Evolutionary conservation across 2,888 invertebrate genomes (phyloP), one percentile per base, ranked within the genome.

Genomic region (Corbicula japonica): DNA sequence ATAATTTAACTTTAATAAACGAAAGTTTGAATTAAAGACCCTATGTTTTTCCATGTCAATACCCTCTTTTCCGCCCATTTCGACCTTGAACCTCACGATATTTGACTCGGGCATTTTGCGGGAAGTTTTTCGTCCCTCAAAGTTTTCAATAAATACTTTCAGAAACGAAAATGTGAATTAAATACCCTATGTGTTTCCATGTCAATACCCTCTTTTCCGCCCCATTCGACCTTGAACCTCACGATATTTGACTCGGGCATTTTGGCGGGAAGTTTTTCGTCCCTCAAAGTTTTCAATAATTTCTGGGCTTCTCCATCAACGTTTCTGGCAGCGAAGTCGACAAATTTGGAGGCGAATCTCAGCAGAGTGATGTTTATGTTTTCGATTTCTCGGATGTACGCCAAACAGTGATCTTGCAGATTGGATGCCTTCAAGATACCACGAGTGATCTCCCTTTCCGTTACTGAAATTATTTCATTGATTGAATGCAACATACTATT

Each of bases 401-500:
- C 98, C 52, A 99, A 94, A 89, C 98, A 98, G 93, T 99, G 98
- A 91, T 98, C 98, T 92, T 97, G 97, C 0, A 98, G 98, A 91
- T 98, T 98, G 91, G 97, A 97, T 0, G 98, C 98, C 90, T 96
- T 97, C 23, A 99, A 94, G 5, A 99, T 95, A 0, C 99, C 99
- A 90, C 98, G 98, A 87, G 98, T 98, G 0, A 99, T 98, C 94
- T 99, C 99, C 54, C 99, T 95, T 94, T 99, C 99, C 1, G 99
- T 99, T 30, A 99, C 99, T 98, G 93, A 35, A 77, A 63, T n/a
- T n/a, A n/a, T n/a, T n/a, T n/a, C n/a, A n/a, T n/a, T n/a, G n/a
- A n/a, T n/a, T n/a, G n/a, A n/a, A n/a, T n/a, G n/a, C n/a, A n/a
- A n/a, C n/a, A n/a, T n/a, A n/a, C n/a, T n/a, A n/a, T n/a, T n/a